Conservation (phyloP, 2,888 invertebrate genomes). For the Ferdinandea cuprea region DNA sequence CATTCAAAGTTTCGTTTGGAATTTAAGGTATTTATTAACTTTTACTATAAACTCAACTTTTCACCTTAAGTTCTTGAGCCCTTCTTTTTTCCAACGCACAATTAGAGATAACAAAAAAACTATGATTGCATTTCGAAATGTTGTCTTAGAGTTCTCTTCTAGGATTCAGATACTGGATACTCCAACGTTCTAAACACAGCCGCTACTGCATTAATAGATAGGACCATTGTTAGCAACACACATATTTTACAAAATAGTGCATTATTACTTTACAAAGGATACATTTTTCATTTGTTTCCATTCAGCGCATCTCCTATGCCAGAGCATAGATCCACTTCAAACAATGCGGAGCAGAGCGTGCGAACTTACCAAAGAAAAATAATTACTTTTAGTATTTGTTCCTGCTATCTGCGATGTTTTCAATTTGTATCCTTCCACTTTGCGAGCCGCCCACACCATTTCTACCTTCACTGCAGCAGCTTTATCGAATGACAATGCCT, state of each 20-base stretch:
- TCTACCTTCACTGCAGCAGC: constrained; percentile 8
- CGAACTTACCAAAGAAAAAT: constrained; percentile 62
- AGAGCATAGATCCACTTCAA: constrained; percentile 18
- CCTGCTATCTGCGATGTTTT: constrained; percentile 45
- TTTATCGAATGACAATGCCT: constrained; percentile 43
- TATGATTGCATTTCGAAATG: no score
- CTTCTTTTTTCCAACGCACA: no score
- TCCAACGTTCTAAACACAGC: no score
- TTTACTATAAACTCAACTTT: no score
- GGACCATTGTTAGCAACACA: no score
- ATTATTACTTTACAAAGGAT: constrained; percentile 24
- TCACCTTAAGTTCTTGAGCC: no score
- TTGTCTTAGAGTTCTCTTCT: no score
- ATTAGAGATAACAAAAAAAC: no score
- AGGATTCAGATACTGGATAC: no score
- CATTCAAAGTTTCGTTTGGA: no score
- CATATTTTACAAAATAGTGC: neutral
- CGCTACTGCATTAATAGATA: no score
- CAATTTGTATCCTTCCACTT: constrained; percentile 7
- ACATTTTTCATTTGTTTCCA: constrained; percentile 52
- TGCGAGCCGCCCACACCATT: neutral
- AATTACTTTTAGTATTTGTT: constrained; percentile 70
- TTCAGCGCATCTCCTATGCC: constrained; percentile 4
- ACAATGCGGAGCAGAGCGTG: constrained; percentile 45
- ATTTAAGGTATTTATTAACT: no score